Conservation (phyloP, 1,140 invertebrate genomes). For the Bombus superbus region DNA sequence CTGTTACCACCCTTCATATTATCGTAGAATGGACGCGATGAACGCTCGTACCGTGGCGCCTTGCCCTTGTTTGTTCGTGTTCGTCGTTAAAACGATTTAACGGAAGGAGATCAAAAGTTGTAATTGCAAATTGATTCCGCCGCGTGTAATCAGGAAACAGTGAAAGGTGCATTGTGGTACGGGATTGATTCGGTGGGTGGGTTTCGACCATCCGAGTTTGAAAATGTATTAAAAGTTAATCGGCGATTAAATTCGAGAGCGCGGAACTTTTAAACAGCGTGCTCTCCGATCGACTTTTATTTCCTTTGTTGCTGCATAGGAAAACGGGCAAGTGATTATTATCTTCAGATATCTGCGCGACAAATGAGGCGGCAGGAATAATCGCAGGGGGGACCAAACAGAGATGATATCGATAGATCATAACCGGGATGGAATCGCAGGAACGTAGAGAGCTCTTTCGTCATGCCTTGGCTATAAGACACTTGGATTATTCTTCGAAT, state of each 20-base stretch:
- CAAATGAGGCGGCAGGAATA: slow-evolving; percentile 29
- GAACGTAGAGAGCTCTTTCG: background rate
- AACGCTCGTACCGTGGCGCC: background rate
- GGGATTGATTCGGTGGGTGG: background rate
- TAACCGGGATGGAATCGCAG: slow-evolving; percentile 4
- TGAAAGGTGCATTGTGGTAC: background rate
- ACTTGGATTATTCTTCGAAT: slow-evolving; percentile 16
- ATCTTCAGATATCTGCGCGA: slow-evolving; percentile 34
- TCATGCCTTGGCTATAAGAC: background rate
- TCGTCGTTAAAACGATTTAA: background rate
- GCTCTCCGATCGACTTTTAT: slow-evolving; percentile 27
- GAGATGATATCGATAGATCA: slow-evolving; percentile 40
- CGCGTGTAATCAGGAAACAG: background rate
- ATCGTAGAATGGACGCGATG: background rate
- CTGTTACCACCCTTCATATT: slow-evolving; percentile 17
- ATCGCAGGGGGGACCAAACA: slow-evolving; percentile 4
- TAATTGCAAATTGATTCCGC: slow-evolving; percentile 1
- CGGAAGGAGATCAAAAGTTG: background rate
- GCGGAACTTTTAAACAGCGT: slow-evolving; percentile 23
- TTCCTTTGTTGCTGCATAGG: background rate
- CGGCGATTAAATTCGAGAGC: slow-evolving; percentile 2
- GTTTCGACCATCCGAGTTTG: slow-evolving; percentile 12
- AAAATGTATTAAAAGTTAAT: slow-evolving; percentile 19
- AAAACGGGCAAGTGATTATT: slow-evolving; percentile 13
- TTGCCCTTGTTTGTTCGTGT: background rate